These are phyloP conservation scores for Macropodus opercularis DNA, from an alignment of 2,797 vertebrate species.

Conservation along the genomic window DNA sequence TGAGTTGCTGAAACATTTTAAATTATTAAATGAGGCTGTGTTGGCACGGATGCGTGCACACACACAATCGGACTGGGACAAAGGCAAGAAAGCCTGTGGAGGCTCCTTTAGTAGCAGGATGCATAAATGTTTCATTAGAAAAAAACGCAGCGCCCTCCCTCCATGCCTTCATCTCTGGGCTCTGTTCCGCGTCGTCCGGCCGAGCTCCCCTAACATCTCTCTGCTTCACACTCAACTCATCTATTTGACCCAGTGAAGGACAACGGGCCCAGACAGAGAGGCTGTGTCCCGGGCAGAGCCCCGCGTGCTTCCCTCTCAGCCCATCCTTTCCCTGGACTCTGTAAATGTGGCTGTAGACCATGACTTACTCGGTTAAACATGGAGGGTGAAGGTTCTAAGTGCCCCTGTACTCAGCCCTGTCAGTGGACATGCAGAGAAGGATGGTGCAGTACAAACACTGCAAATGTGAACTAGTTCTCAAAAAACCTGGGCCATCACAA, in stretches of 20 bases:
- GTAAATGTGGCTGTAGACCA: slow-evolving; percentile 7
- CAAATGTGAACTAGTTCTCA: too few relatives aligned
- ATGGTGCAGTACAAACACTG: neutral
- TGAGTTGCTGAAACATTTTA: slow-evolving; percentile 36
- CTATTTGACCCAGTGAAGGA: slow-evolving; percentile 60
- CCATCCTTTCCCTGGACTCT: slow-evolving; percentile 21
- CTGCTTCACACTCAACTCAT: slow-evolving; percentile 44
- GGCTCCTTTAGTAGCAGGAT: slow-evolving; percentile 31
- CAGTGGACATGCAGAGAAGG: neutral
- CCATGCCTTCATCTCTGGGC: slow-evolving; percentile 42
- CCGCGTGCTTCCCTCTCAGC: too few relatives aligned
- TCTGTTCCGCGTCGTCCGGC: slow-evolving; percentile 50
- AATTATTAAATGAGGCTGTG: slow-evolving; percentile 61
- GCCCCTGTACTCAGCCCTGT: slow-evolving; percentile 1
- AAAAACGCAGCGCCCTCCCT: slow-evolving; percentile 51
- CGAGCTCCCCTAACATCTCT: slow-evolving; percentile 37
- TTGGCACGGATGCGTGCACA: slow-evolving; percentile 15
- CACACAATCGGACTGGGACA: slow-evolving; percentile 3
- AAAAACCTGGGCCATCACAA: too few relatives aligned
- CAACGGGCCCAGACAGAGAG: slow-evolving; percentile 43
- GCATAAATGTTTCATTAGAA: slow-evolving; percentile 68
- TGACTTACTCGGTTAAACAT: slow-evolving; percentile 22
- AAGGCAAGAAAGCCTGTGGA: slow-evolving; percentile 16
- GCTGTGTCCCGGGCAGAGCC: slow-evolving; percentile 39
- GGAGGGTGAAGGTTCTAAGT: neutral